A percentile compares a stretch with the other conserved stretches of the same genome.
Conservation (phyloP, 2,797 vertebrate species). For the Cryptoprocta ferox region DNA sequence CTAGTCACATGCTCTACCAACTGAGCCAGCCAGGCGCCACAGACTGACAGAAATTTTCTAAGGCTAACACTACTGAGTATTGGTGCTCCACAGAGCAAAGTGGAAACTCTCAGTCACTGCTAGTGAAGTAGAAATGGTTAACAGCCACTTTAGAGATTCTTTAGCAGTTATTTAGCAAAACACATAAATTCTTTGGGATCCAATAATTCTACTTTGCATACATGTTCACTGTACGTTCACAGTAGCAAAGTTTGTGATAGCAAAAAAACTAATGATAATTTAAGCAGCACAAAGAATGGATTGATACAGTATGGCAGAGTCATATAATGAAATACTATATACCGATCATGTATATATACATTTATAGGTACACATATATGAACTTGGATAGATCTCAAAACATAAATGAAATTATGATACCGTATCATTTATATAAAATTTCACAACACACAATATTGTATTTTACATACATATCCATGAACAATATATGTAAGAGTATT, state of each 20-base stretch:
- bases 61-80: neutral
- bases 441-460: neutral
- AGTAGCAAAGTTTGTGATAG: neutral
- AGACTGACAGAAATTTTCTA: neutral
- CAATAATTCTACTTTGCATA: neutral
- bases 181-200: neutral
- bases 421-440: neutral
- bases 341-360: neutral
- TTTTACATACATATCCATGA: constrained; percentile 5
- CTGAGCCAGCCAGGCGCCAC: neutral
- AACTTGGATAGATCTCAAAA: constrained; percentile 27
- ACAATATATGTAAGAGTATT: neutral
- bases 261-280: neutral
- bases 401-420: neutral
- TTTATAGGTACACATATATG: neutral
- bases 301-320: neutral
- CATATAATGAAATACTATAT: neutral
- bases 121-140: neutral
- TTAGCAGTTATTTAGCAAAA: neutral
- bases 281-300: neutral
- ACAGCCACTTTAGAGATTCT: neutral
- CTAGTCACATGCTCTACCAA: neutral
- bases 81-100: neutral
- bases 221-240: neutral
- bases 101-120: neutral